Percentiles rank a stretch among this genome's conserved stretches.
Conservation (phyloP, 1,140 invertebrate genomes). For the Macrostomum lignano region DNA sequence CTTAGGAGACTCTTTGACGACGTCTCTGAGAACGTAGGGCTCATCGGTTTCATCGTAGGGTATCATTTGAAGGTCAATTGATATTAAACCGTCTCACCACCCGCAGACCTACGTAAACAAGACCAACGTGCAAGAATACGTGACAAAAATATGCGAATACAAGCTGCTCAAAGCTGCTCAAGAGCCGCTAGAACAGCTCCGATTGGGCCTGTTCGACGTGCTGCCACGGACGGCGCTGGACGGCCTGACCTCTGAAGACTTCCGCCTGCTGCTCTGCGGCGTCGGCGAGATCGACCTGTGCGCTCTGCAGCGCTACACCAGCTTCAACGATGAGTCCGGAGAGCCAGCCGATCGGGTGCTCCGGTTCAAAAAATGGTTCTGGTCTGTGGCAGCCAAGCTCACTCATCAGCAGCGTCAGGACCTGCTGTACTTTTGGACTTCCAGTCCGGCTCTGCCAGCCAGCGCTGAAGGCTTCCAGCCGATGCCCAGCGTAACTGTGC, state of each 20-base stretch:
- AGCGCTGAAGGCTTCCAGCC: conserved; percentile 96
- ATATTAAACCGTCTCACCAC: too few relatives aligned
- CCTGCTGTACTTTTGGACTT: conserved; percentile 98
- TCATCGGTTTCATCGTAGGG: too few relatives aligned
- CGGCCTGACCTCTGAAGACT: conserved; percentile 66
- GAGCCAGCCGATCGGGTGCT: conserved; percentile 33
- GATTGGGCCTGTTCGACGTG: conserved; percentile 76
- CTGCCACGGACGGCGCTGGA: conserved; percentile 61
- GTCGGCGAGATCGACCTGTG: conserved; percentile 56
- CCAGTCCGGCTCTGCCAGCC: conserved; percentile 79
- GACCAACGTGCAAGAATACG: conserved; percentile 83
- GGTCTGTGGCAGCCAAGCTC: conserved; percentile 98
- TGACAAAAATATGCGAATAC: too few relatives aligned
- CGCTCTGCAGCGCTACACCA: conserved; percentile 77
- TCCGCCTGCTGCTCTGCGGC: conserved; percentile 72
- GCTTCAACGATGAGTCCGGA: conserved; percentile 87
- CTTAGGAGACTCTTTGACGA: too few relatives aligned
- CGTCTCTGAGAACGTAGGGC: too few relatives aligned
- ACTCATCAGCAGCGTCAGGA: conserved; percentile 79
- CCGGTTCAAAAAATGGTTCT: conserved; percentile 89
- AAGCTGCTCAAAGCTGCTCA: too few relatives aligned
- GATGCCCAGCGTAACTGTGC: conserved; percentile 84
- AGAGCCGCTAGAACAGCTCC: too few relatives aligned
- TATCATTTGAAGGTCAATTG: too few relatives aligned
- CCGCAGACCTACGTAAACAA: conserved; percentile 66